These are phyloP conservation scores for Drosophila recens DNA, from an alignment of 2,888 invertebrate species.

Conservation along the genomic window DNA sequence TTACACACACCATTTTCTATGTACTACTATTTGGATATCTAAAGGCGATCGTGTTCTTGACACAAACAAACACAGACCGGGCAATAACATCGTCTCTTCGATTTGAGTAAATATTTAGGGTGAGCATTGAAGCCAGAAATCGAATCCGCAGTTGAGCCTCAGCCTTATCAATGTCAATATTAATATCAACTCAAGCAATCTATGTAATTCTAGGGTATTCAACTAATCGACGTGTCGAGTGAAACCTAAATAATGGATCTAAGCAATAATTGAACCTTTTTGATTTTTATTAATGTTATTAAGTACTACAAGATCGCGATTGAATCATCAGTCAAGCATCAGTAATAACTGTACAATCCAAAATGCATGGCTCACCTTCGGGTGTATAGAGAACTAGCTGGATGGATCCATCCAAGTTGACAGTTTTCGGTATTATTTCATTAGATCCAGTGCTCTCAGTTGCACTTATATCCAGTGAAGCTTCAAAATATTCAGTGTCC, in stretches of 20 bases:
- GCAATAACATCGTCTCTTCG: conserved; percentile 4
- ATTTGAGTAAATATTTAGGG: conserved; percentile 37
- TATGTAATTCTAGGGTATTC: conserved; percentile 23
- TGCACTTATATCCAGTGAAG: neutral
- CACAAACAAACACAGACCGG: conserved; percentile 36
- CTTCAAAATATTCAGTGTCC: neutral
- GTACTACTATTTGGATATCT: conserved; percentile 37
- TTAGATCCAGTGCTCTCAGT: neutral
- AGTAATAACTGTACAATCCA: neutral
- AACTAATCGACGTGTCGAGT: conserved; percentile 10
- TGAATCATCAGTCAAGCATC: neutral
- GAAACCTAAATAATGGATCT: neutral
- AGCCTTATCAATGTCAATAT: conserved; percentile 31
- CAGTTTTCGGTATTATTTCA: neutral
- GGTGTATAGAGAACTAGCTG: neutral
- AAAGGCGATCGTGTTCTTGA: conserved; percentile 53
- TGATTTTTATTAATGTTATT: neutral
- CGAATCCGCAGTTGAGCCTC: conserved; percentile 2
- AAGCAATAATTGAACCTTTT: neutral
- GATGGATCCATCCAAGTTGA: neutral
- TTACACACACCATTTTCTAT: neutral
- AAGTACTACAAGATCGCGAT: neutral
- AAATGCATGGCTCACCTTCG: neutral
- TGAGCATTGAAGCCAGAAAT: neutral
- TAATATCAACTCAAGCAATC: conserved; percentile 11